Percentiles rank a stretch among this genome's conserved stretches.
phyloP scores from a whole-genome alignment of 2,888 invertebrate genomes.

The Campoplex capitator region DNA sequence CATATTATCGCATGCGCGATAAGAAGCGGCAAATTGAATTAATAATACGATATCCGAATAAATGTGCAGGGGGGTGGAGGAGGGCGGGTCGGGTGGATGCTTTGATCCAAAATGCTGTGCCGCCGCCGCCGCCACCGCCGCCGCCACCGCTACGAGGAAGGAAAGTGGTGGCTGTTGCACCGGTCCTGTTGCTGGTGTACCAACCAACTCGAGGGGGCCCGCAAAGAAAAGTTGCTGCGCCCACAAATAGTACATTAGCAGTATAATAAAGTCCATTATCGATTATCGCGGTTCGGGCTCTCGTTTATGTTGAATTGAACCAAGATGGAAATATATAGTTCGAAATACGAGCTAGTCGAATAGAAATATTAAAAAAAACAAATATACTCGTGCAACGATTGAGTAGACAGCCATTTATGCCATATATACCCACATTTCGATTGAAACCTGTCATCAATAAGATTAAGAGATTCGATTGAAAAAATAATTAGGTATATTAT shows the following conservation, averaged over 20 bases:
- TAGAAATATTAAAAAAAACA: not conserved
- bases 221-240: conserved; percentile 66
- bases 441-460: not conserved
- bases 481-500: no score
- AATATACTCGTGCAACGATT: not conserved
- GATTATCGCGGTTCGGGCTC: conserved; percentile 29
- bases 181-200: conserved; percentile 33
- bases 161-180: conserved; percentile 75
- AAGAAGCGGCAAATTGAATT: conserved; percentile 44
- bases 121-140: no score
- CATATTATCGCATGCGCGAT: not conserved
- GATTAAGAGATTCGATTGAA: no score
- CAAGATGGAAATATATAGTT: conserved; percentile 18
- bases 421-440: no score
- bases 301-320: conserved; percentile 31
- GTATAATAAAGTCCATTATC: conserved; percentile 54
- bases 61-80: conserved; percentile 77
- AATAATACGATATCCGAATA: conserved; percentile 69
- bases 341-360: not conserved
- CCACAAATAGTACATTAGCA: conserved; percentile 28
- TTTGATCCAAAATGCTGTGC: conserved; percentile 78
- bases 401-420: not conserved
- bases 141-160: conserved; percentile 68
- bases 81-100: conserved; percentile 71
- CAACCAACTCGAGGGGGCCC: conserved; percentile 46